These are phyloP conservation scores for Acrossocheilus wenchowensis DNA, from an alignment of 2,797 vertebrate genomes.

Conservation along the genomic window DNA sequence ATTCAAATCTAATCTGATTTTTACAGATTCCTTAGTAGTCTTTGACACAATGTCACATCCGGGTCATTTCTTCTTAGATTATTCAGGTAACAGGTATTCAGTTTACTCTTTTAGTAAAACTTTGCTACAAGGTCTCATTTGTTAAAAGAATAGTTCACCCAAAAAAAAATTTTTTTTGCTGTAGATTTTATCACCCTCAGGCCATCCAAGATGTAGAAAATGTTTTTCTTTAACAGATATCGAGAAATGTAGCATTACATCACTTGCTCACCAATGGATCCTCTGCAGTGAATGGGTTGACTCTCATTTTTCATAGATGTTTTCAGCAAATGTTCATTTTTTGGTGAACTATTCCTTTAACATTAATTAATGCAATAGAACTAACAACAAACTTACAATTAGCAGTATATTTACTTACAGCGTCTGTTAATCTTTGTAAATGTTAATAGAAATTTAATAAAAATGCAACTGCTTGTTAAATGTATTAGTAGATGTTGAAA, in stretches of 20 bases:
- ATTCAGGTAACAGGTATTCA: slow-evolving; percentile 47
- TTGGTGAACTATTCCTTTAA: neutral
- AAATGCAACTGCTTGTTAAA: neutral
- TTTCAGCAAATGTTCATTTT: neutral
- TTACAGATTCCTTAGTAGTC: slow-evolving; percentile 46
- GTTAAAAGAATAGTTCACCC: neutral
- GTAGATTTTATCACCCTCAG: too few relatives aligned
- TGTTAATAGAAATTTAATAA: neutral
- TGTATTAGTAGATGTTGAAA: neutral
- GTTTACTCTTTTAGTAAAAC: neutral
- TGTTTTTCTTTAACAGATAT: too few relatives aligned
- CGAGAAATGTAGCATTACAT: neutral
- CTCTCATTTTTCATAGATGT: neutral
- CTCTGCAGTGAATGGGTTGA: neutral
- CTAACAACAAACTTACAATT: neutral
- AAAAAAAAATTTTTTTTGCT: neutral
- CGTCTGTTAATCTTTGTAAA: neutral
- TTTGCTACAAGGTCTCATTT: neutral
- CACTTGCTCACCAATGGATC: neutral
- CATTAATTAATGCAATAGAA: neutral
- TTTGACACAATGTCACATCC: slow-evolving; percentile 46
- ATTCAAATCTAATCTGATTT: neutral
- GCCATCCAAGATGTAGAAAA: too few relatives aligned
- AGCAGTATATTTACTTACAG: neutral
- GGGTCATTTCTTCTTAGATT: slow-evolving; percentile 51